Percentiles rank a stretch among this genome's conserved stretches.
These are phyloP conservation scores for Exephanes ischioxanthus DNA, from an alignment of 2,888 invertebrate species.

Conservation along the genomic window DNA sequence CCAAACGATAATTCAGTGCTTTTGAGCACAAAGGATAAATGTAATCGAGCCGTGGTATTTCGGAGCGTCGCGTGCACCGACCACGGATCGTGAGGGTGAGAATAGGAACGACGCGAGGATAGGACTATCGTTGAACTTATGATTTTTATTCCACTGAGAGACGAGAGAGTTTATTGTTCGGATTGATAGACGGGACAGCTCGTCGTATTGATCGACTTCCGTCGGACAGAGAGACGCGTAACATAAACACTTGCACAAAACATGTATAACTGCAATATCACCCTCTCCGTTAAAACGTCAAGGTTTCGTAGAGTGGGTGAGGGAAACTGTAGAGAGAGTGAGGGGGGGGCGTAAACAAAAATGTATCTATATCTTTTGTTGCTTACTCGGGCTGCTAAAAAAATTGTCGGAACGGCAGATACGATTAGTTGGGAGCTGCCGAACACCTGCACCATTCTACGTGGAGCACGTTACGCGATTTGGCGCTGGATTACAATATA, in stretches of 20 bases:
- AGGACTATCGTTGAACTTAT: not conserved
- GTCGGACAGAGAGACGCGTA: constrained; percentile 49
- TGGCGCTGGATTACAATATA: constrained; percentile 37
- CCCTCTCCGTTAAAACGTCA: constrained; percentile 22
- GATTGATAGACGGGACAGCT: constrained; percentile 62
- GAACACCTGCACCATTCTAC: constrained; percentile 73
- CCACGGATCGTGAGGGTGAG: not conserved
- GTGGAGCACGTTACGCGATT: constrained; percentile 66
- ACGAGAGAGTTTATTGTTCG: constrained; percentile 45
- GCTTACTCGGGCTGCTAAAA: constrained; percentile 76
- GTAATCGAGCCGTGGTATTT: not conserved
- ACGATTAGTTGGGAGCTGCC: constrained; percentile 70
- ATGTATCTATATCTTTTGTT: constrained; percentile 13
- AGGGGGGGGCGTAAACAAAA: not conserved
- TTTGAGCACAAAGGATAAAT: constrained; percentile 20
- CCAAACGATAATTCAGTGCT: constrained; percentile 8
- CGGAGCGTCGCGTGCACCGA: not conserved
- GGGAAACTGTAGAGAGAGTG: not conserved
- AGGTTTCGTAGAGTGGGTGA: not conserved
- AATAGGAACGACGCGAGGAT: not conserved
- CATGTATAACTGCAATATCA: not conserved
- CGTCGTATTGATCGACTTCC: constrained; percentile 77
- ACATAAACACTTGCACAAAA: constrained; percentile 60
- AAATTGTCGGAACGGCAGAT: constrained; percentile 72
- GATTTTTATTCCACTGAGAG: constrained; percentile 20